Percentiles rank a stretch among this genome's conserved stretches.
phyloP scores from a whole-genome alignment of 2,888 invertebrate genomes.

The Gnatocerus cornutus region DNA sequence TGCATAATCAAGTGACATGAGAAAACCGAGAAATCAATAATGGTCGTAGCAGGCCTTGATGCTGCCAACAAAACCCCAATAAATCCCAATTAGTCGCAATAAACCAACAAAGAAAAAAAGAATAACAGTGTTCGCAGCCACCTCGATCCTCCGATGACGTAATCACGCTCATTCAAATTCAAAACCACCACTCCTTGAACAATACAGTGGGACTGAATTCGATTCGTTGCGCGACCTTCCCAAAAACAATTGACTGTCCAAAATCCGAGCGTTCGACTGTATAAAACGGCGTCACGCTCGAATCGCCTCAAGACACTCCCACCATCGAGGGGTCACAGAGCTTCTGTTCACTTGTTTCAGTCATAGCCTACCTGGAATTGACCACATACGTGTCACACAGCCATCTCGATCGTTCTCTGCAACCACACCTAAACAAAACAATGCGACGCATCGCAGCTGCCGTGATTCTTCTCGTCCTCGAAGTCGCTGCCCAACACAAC shows the following conservation, averaged over 20 bases:
- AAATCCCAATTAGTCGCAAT: no score
- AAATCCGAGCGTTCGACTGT: not conserved
- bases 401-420: constrained; percentile 12
- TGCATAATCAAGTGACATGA: no score
- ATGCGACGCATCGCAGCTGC: constrained; percentile 8
- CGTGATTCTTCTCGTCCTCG: constrained; percentile 5
- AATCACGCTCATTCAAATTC: no score
- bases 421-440: constrained; percentile 22
- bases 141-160: no score
- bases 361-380: constrained; percentile 5
- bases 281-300: constrained; percentile 23
- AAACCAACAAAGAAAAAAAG: no score
- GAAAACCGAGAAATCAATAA: no score
- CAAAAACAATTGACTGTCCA: not conserved
- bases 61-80: no score
- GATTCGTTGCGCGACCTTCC: not conserved
- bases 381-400: constrained; percentile 16
- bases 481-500: constrained; percentile 49
- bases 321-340: constrained; percentile 28
- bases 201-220: no score
- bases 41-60: no score
- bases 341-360: constrained; percentile 30
- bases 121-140: no score
- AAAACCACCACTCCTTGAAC: no score
- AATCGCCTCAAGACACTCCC: constrained; percentile 35